Conservation (phyloP, 2,888 invertebrate genomes). For the Nysson spinosus region DNA sequence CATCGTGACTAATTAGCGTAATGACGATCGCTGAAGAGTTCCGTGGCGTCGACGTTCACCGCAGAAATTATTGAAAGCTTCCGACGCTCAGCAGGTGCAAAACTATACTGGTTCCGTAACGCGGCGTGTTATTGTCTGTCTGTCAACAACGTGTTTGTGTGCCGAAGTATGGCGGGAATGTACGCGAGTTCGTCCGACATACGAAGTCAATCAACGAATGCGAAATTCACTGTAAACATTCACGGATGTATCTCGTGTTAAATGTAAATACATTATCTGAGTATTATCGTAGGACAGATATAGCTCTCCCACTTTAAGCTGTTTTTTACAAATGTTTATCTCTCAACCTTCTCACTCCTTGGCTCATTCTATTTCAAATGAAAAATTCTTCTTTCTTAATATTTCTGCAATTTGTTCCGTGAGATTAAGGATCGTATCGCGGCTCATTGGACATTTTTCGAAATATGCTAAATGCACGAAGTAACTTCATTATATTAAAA, state of each 20-base stretch:
- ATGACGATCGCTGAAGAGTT: constrained; percentile 46
- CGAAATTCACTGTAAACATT: constrained; percentile 39
- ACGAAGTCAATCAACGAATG: not conserved
- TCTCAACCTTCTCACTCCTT: no score
- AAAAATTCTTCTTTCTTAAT: no score
- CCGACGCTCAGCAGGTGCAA: constrained; percentile 29
- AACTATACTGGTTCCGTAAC: constrained; percentile 22
- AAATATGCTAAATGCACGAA: no score
- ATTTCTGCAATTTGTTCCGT: no score
- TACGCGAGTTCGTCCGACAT: constrained; percentile 17
- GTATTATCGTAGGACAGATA: no score
- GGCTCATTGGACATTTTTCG: no score
- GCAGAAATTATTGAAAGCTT: constrained; percentile 47
- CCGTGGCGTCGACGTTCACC: constrained; percentile 4
- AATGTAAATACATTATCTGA: not conserved
- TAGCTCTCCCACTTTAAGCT: no score
- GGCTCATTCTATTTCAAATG: no score
- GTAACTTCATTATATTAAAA: no score
- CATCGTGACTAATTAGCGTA: constrained; percentile 61
- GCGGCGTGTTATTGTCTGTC: constrained; percentile 34
- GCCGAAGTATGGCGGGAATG: constrained; percentile 15
- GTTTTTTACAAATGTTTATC: no score
- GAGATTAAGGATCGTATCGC: no score
- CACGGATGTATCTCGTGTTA: constrained; percentile 6
- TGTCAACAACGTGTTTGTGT: constrained; percentile 27